phyloP scores from a whole-genome alignment of 1,140 invertebrate genomes.

The Macrobrachium rosenbergii region DNA sequence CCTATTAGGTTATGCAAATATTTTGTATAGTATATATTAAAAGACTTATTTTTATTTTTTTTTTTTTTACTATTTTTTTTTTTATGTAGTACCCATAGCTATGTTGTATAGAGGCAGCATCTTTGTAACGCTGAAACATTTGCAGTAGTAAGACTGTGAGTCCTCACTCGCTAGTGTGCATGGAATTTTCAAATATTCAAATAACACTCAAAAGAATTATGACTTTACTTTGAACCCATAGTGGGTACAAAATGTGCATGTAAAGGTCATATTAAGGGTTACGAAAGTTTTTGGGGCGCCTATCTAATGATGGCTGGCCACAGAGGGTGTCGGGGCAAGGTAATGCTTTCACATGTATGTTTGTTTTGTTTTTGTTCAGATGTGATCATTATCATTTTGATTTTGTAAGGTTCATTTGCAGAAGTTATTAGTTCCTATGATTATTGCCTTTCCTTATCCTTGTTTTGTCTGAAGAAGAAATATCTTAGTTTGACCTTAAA shows the following conservation, averaged over 20 bases:
- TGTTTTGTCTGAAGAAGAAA: too few relatives aligned
- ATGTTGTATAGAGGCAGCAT: slow-evolving; percentile 30
- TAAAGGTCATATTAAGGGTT: slow-evolving; percentile 23
- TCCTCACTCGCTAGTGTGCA: slow-evolving; percentile 49
- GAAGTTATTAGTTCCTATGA: too few relatives aligned
- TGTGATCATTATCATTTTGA: neutral
- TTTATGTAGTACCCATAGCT: slow-evolving; percentile 7
- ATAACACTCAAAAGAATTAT: slow-evolving; percentile 33
- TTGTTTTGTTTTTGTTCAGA: slow-evolving; percentile 1
- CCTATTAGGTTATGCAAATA: slow-evolving; percentile 8
- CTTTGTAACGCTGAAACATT: slow-evolving; percentile 40
- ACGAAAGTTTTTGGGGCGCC: slow-evolving; percentile 28
- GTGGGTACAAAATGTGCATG: slow-evolving; percentile 46
- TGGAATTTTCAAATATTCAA: slow-evolving; percentile 49
- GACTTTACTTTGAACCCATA: slow-evolving; percentile 43
- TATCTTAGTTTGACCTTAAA: too few relatives aligned
- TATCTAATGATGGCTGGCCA: slow-evolving; percentile 41
- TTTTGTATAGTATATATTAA: neutral
- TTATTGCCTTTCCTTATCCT: too few relatives aligned
- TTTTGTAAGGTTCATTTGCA: neutral
- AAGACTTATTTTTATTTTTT: neutral
- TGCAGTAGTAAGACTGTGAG: slow-evolving; percentile 37
- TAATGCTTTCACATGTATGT: slow-evolving; percentile 12
- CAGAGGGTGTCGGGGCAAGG: slow-evolving; percentile 25
- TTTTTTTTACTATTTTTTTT: neutral